phyloP scores from a whole-genome alignment of 2,113 vertebrate genomes.

The Pterocles burchelli region DNA sequence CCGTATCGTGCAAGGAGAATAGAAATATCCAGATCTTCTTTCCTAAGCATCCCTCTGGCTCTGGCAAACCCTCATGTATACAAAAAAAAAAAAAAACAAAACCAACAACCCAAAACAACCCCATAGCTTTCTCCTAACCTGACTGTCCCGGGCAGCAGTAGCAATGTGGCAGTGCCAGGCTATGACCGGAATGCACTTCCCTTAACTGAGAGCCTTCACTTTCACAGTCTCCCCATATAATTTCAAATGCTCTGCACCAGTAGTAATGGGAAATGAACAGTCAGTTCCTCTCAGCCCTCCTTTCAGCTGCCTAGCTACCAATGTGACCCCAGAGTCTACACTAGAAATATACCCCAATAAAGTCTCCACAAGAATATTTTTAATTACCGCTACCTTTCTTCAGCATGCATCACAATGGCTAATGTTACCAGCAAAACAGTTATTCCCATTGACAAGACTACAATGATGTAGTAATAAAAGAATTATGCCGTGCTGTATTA shows the following conservation, averaged over 20 bases:
- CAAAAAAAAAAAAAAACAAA: not conserved
- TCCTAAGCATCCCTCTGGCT: not conserved
- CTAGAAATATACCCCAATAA: not conserved
- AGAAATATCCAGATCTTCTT: not conserved
- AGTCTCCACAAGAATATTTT: not conserved
- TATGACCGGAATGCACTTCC: not conserved
- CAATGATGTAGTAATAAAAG: not conserved
- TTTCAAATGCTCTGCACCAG: not conserved
- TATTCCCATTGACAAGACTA: not conserved
- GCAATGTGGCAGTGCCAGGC: not conserved
- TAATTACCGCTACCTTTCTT: not conserved
- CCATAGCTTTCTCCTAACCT: not conserved
- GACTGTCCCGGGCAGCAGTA: not conserved
- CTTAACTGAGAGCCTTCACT: not conserved
- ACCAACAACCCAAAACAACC: rapidly evolving
- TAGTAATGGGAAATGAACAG: not conserved
- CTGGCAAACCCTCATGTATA: not conserved
- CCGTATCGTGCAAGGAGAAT: not conserved
- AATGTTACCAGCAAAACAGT: slow-evolving; percentile 13
- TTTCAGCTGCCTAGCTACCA: not conserved
- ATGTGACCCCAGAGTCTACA: not conserved
- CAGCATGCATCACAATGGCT: not conserved
- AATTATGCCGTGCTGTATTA: not conserved
- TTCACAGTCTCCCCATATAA: not conserved
- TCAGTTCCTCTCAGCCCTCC: not conserved